These are phyloP conservation scores for Crotalus helleri DNA, from an alignment of 2,113 vertebrate genomes.

Conservation along the genomic window DNA sequence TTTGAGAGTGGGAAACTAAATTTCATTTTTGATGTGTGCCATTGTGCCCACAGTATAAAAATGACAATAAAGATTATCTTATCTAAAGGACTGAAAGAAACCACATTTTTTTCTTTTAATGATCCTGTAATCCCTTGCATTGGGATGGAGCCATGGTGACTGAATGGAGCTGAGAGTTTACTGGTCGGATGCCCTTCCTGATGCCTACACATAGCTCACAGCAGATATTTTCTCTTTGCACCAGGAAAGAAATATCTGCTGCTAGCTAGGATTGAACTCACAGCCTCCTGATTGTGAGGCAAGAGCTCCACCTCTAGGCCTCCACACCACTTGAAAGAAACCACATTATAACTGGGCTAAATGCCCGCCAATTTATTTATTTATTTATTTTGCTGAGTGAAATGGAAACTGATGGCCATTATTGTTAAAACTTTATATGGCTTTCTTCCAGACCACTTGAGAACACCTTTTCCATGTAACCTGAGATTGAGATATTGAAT, in stretches of 20 bases:
- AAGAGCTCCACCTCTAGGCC: not conserved
- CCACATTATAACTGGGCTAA: not conserved
- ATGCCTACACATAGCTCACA: not conserved
- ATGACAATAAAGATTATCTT: too few species aligned
- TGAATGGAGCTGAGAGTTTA: not conserved
- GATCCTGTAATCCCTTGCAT: not conserved
- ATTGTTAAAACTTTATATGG: not conserved
- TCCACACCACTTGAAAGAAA: rapidly evolving
- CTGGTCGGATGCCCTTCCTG: not conserved
- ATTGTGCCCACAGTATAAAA: too few species aligned
- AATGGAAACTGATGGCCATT: not conserved
- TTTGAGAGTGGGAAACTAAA: too few species aligned
- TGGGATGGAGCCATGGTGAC: not conserved
- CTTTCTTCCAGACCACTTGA: not conserved
- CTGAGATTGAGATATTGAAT: not conserved
- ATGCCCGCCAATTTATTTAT: not conserved
- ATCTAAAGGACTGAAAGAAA: not conserved
- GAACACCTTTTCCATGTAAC: not conserved
- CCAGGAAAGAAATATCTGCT: not conserved
- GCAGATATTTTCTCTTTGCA: not conserved
- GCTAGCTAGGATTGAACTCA: not conserved
- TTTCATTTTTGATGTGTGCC: too few species aligned
- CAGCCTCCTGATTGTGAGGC: not conserved
- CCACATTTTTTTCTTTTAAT: too few species aligned
- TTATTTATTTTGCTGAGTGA: not conserved